Evolutionary conservation across 1,140 invertebrate genomes (phyloP).

Genomic region (Scaptodrosophila lebanonensis): DNA sequence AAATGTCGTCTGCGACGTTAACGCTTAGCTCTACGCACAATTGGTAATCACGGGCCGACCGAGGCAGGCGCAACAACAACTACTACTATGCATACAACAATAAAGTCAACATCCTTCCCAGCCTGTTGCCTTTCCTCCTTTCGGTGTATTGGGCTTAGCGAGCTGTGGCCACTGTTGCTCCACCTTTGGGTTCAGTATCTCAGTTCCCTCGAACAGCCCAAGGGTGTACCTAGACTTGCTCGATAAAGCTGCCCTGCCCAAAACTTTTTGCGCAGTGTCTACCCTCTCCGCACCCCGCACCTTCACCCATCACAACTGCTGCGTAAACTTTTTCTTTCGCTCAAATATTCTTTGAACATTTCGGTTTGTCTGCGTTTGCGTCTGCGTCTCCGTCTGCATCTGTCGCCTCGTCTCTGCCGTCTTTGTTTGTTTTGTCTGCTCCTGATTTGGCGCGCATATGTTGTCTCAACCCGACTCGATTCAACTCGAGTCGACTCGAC

Average conservation of each 20-base stretch:
- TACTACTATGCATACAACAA: too few relatives aligned
- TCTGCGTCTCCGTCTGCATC: constrained; percentile 21
- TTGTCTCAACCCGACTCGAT: too few relatives aligned
- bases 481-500: too few relatives aligned
- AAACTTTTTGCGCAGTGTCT: too few relatives aligned
- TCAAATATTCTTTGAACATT: constrained; percentile 47
- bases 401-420: constrained; percentile 15
- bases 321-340: constrained; percentile 52
- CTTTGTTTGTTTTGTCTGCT: constrained; percentile 71
- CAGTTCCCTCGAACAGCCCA: too few relatives aligned
- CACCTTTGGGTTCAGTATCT: too few relatives aligned
- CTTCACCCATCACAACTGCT: constrained; percentile 22
- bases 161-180: background rate
- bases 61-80: constrained; percentile 1
- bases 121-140: background rate
- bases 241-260: too few relatives aligned
- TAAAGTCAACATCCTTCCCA: constrained; percentile 7
- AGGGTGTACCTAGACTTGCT: too few relatives aligned
- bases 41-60: constrained; percentile 19
- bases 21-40: constrained; percentile 43
- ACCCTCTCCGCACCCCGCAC: too few relatives aligned
- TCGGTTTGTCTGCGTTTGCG: constrained; percentile 32
- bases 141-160: background rate
- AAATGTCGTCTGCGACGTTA: constrained; percentile 53
- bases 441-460: constrained; percentile 68